These are phyloP conservation scores for Tetraodon nigroviridis DNA, from an alignment of 2,113 vertebrate genomes.

Conservation along the genomic window DNA sequence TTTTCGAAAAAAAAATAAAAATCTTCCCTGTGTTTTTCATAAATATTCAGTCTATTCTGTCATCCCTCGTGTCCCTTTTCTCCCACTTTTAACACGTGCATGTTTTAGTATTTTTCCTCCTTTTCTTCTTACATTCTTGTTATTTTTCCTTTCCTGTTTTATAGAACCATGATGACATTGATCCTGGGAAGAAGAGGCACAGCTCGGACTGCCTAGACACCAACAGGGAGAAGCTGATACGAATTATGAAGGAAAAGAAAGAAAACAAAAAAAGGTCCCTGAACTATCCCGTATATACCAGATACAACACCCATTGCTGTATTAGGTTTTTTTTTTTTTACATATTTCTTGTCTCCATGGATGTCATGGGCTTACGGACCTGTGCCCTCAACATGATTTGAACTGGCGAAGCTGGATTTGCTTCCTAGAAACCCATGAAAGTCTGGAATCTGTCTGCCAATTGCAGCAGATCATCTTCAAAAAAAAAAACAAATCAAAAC, in stretches of 20 bases:
- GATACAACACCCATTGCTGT: slow-evolving; percentile 30
- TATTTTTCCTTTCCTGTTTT: slow-evolving; percentile 29
- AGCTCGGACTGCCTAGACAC: slow-evolving; percentile 26
- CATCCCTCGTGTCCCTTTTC: not conserved
- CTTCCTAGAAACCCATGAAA: slow-evolving; percentile 21
- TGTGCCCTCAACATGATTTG: slow-evolving; percentile 30
- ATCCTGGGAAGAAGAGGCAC: slow-evolving; percentile 32
- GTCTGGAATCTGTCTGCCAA: not conserved
- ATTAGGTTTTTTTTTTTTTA: not conserved
- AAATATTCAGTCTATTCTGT: not conserved
- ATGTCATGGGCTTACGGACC: slow-evolving; percentile 33
- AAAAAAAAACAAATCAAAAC: not conserved
- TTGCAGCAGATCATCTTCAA: not conserved
- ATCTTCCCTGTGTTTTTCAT: not conserved
- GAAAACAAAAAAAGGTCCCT: slow-evolving; percentile 21
- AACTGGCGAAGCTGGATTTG: slow-evolving; percentile 39
- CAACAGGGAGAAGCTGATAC: slow-evolving; percentile 35
- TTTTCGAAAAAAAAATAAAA: not conserved
- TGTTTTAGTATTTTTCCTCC: not conserved
- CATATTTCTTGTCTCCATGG: slow-evolving; percentile 43
- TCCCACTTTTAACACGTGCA: not conserved
- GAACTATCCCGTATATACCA: slow-evolving; percentile 35
- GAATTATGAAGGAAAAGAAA: slow-evolving; percentile 39
- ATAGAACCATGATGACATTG: slow-evolving; percentile 61
- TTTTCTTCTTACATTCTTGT: not conserved